Base-by-base conservation (phyloP, 2,113 vertebrate species). In the Paramormyrops kingsleyae region DNA sequence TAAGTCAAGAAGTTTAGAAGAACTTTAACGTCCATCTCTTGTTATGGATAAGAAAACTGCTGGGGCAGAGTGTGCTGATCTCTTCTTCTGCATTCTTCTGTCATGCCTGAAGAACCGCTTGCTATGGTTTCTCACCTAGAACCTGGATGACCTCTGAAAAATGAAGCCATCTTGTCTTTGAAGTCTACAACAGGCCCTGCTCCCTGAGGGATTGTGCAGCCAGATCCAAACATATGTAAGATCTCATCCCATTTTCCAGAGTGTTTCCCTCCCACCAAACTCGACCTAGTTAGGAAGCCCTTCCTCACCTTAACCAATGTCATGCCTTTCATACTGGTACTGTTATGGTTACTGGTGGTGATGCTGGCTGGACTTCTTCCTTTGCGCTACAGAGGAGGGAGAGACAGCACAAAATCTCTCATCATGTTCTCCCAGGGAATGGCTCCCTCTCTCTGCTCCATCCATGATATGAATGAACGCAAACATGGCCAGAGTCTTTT, bases 391-490 rank as follows among this genome's bases (percentile, higher is more conserved):
- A 95, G 95, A 96, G 95, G 90, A 44, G 92, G 95, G 95, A 94
- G 95, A 92, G 21, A 94, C 95, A 92, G 93, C 92, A 89, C 91
- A 90, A 91, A 96, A 95, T 97, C 97, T 98, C 97, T 97, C 97
- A 96, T 97, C 96, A 97, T 97, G 97, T 97, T 97, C 93, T 95
- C 92, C 93, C 92, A 92, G 94, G 95, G 96, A 97, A 97, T 97
- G 10, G 10, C 95, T 94, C 93, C 93, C 50, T 46, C 93, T 92
- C 13, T 52, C 93, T 92, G 94, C 95, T 95, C 93, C 95, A 91
- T 97, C 96, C 97, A 97, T 97, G 96, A 97, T 96, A 96, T 98
- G 97, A 98, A 97, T 95, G 97, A 97, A 97, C 97, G 96, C 96
- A 97, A 97, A 97, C 96, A 96, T 94, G 94, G 88, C 95, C 95